A percentile compares a stretch with the other conserved stretches of the same genome.
phyloP scores from a whole-genome alignment of 2,888 invertebrate species.

The Agrotis exclamationis region DNA sequence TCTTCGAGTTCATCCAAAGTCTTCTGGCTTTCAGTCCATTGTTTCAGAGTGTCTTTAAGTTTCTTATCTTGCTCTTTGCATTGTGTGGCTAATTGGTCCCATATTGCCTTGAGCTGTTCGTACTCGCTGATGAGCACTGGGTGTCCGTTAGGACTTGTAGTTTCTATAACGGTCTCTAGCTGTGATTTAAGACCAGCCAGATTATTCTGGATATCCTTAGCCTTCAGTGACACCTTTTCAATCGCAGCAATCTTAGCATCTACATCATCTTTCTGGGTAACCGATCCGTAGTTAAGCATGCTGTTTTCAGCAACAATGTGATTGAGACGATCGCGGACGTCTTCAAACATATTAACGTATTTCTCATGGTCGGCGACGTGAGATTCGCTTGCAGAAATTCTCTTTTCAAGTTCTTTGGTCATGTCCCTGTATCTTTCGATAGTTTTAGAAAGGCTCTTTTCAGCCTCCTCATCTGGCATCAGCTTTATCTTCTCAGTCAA shows the following conservation, averaged over 20 bases:
- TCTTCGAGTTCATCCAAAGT: constrained; percentile 94
- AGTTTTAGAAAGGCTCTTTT: constrained; percentile 94
- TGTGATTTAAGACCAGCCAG: constrained; percentile 93
- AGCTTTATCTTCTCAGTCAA: constrained; percentile 95
- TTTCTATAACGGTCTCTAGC: constrained; percentile 93
- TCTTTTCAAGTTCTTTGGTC: constrained; percentile 92
- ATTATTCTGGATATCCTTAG: constrained; percentile 94
- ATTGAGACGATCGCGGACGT: constrained; percentile 95
- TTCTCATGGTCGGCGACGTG: constrained; percentile 96
- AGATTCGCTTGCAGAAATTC: constrained; percentile 93
- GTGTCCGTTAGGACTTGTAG: constrained; percentile 95
- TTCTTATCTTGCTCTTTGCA: constrained; percentile 94
- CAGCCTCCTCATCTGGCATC: constrained; percentile 95
- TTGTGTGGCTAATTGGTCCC: constrained; percentile 94
- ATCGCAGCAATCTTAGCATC: constrained; percentile 94
- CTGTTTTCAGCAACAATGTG: constrained; percentile 95
- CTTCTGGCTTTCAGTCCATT: constrained; percentile 96
- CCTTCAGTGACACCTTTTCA: constrained; percentile 94
- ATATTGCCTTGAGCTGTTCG: constrained; percentile 94
- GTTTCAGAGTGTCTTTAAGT: constrained; percentile 94
- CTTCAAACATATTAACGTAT: constrained; percentile 95
- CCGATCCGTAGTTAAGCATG: constrained; percentile 94
- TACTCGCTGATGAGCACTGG: constrained; percentile 93
- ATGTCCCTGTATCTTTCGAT: constrained; percentile 94
- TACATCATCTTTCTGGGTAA: constrained; percentile 95